Evolutionary conservation across 2,113 vertebrate genomes (phyloP).

Genomic region (Ceyx melanurus): DNA sequence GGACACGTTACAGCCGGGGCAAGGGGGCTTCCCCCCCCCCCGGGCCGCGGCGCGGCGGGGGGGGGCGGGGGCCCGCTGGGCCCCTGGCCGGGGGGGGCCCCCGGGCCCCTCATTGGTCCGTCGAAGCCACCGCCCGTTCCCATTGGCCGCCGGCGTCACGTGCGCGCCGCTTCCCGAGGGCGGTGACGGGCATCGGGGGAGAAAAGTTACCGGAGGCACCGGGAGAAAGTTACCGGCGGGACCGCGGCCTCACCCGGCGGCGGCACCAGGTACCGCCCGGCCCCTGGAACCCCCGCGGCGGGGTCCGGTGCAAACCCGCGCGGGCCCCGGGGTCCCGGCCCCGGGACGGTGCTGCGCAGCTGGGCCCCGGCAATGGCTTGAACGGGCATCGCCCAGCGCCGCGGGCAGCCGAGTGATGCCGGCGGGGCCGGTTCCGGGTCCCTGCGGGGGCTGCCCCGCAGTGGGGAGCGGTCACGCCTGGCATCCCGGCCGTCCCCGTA

Average conservation of each 20-base stretch:
- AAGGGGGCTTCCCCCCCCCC: no score
- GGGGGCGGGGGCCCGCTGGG: no score
- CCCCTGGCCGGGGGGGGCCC: background rate
- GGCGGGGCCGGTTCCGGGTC: background rate
- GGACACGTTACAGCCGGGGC: no score
- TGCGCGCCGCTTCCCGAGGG: background rate
- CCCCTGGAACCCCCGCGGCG: no score
- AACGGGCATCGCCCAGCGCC: background rate
- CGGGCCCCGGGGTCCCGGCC: background rate
- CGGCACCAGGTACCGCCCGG: background rate
- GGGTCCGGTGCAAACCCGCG: no score
- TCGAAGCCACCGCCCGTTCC: background rate
- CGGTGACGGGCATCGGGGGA: background rate
- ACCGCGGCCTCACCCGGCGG: background rate
- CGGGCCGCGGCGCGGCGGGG: no score
- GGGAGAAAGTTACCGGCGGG: background rate
- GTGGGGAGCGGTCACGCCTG: conserved; percentile 80
- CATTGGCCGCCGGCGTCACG: background rate
- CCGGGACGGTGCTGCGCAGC: background rate
- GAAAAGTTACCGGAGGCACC: background rate
- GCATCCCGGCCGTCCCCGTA: conserved; percentile 82
- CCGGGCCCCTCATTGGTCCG: background rate
- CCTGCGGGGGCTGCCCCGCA: conserved; percentile 65
- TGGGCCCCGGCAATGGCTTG: no score
- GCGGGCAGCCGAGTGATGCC: background rate